Conservation (phyloP, 2,888 invertebrate genomes). For the Germaria angustata region DNA sequence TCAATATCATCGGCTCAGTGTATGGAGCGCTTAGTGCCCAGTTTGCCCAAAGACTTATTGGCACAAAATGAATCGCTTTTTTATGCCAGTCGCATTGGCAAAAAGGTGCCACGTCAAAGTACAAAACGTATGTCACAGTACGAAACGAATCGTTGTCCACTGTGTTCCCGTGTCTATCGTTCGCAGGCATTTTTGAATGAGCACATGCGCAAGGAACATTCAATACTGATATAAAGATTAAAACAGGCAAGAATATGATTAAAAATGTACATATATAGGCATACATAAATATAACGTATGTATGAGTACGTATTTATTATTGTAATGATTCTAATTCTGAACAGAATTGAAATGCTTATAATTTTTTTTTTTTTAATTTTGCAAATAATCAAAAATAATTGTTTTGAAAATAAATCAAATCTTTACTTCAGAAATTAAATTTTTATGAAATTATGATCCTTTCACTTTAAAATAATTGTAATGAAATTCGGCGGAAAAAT, state of each 20-base stretch:
- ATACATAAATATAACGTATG: not conserved
- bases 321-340: not conserved
- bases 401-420: not conserved
- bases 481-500: too few species aligned
- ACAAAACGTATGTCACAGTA: conserved; percentile 73
- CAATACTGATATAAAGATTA: conserved; percentile 75
- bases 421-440: not conserved
- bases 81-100: conserved; percentile 68
- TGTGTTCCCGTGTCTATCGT: conserved; percentile 78
- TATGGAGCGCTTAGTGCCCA: conserved; percentile 74
- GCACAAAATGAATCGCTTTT: conserved; percentile 71
- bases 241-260: conserved; percentile 54
- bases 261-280: not conserved
- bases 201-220: conserved; percentile 80
- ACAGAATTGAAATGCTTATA: not conserved
- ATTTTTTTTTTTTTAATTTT: too few species aligned
- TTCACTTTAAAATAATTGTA: not conserved
- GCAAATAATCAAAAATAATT: not conserved
- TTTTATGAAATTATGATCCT: not conserved
- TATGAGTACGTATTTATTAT: too few species aligned
- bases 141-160: conserved; percentile 78
- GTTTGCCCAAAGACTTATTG: conserved; percentile 73
- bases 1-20: conserved; percentile 76
- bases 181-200: conserved; percentile 79
- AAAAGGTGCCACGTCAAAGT: conserved; percentile 72